Percentiles rank a stretch among this genome's conserved stretches.
phyloP scores from a whole-genome alignment of 2,888 invertebrate species.

The Leptopilina syphax region DNA sequence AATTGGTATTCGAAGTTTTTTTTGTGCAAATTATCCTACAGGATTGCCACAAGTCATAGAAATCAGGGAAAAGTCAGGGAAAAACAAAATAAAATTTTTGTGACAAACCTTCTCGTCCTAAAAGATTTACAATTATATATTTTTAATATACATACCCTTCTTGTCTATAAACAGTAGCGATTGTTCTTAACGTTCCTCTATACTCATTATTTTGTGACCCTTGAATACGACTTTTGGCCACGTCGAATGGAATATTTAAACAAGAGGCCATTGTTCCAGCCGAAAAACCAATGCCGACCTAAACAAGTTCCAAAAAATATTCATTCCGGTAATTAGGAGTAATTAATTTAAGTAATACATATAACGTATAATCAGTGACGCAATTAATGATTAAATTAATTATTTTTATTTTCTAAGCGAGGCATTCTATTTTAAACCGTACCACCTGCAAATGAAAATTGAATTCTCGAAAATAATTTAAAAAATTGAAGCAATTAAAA shows the following conservation, averaged over 20 bases:
- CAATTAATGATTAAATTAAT: too few species aligned
- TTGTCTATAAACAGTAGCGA: conserved; percentile 87
- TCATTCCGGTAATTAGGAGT: background rate
- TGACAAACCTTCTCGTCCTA: background rate
- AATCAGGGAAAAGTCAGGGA: too few species aligned
- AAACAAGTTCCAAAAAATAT: background rate
- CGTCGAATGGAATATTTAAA: conserved; percentile 96
- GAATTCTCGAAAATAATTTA: too few species aligned
- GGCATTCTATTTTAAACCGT: too few species aligned
- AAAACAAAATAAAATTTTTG: background rate
- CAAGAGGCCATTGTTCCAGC: conserved; percentile 93
- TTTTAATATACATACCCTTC: conserved; percentile 85
- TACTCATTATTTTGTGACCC: conserved; percentile 94
- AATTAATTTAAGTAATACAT: too few species aligned
- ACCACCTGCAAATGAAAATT: too few species aligned
- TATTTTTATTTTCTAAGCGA: too few species aligned
- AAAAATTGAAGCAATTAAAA: too few species aligned
- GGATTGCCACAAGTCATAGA: too few species aligned
- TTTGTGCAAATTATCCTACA: too few species aligned
- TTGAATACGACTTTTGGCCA: conserved; percentile 96
- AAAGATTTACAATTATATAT: background rate
- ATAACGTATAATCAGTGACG: too few species aligned
- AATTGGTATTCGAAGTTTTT: too few species aligned
- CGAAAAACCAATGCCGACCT: conserved; percentile 85
- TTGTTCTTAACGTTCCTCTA: conserved; percentile 85